Base-by-base conservation (phyloP, 2,113 vertebrate species). In the Macrotus californicus region DNA sequence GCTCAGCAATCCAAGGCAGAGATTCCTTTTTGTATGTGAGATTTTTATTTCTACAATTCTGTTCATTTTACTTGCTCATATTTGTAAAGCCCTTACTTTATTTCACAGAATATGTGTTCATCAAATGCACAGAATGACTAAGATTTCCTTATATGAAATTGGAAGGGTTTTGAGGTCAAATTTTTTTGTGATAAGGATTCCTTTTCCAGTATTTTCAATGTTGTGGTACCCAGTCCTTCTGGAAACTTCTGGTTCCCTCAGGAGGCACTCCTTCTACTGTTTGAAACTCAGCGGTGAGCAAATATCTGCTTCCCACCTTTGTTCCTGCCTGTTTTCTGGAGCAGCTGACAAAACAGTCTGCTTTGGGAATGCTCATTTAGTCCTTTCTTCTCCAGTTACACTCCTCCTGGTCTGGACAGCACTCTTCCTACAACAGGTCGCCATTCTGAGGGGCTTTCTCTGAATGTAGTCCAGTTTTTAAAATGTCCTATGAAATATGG, bases 1-100 rank as follows among this genome's bases (percentile, higher is more conserved):
- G 39, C 90, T 94, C 89, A 91, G 89, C 24, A 36, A 56, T 61
- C 64, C 87, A 64, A 50, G 50, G 86, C 61, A 89, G 69, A 75
- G 39, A 81, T 76, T 76, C 70, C 82, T 84, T 54, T 96, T 87
- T 66, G 66, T 59, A 31, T 56, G 15, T 85, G 56, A 81, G 41
- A 46, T 46, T 29, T 50, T 77, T 89, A 61, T 91, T 95, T 76
- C 54, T 89, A 64, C 13, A 81, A 0, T 89, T 82, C 22, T 56
- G 29, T 70, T 92, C 86, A 43, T 94, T 87, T 89, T 82, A 73
- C 24, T 94, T 86, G 67, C 66, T 80, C 77, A 18, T 50, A 52
- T 96, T 91, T 95, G 48, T 91, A 92, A 64, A 76, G 6, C 1
- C 34, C 8, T 76, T 92, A 64, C 61, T 81, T 73, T 85, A 61